Percentiles rank a stretch among this genome's conserved stretches.
phyloP scores from a whole-genome alignment of 2,113 vertebrate species.

The Lepus timidus region DNA sequence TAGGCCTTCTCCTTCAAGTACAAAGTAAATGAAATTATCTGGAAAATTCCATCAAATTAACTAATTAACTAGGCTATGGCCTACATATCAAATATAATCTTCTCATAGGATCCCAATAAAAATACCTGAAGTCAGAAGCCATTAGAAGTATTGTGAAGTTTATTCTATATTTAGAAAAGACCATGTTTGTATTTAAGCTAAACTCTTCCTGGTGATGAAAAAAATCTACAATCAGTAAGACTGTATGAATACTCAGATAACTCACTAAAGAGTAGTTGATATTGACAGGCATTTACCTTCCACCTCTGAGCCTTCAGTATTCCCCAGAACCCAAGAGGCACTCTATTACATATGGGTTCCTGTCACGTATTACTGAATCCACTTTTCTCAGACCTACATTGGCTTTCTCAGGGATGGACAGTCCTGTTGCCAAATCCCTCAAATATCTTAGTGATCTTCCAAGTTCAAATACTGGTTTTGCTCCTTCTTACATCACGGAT shows the following conservation, averaged over 20 bases:
- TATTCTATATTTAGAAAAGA: background rate
- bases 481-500: background rate
- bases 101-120: background rate
- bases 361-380: background rate
- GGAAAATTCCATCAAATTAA: constrained; percentile 32
- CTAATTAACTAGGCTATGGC: background rate
- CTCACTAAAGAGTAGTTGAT: constrained; percentile 26
- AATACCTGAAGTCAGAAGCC: constrained; percentile 17
- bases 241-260: background rate
- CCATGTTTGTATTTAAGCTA: background rate
- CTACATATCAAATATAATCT: background rate
- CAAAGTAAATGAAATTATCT: background rate
- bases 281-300: background rate
- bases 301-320: background rate
- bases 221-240: background rate
- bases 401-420: background rate
- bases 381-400: background rate
- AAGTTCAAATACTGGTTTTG: background rate
- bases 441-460: background rate
- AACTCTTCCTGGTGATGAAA: background rate
- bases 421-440: background rate
- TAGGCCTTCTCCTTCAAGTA: background rate
- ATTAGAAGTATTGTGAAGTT: background rate
- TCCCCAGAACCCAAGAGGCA: background rate
- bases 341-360: background rate